Evolutionary conservation across 2,888 invertebrate genomes (phyloP).

Genomic region (Crossocerus cetratus): DNA sequence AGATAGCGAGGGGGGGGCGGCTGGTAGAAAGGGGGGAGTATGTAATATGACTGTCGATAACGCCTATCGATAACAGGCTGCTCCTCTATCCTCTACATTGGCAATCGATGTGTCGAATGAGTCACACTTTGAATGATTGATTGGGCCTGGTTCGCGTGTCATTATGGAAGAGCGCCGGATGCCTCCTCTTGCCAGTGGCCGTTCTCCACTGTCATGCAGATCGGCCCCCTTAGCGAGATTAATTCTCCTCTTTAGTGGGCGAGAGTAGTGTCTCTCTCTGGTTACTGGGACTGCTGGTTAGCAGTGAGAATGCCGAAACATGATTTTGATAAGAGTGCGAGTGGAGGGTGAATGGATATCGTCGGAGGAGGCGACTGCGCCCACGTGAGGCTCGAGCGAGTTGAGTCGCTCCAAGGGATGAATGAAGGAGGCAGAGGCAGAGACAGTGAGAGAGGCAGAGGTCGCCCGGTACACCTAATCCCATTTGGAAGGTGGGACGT

Average conservation of each 20-base stretch:
- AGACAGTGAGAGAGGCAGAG: too few species aligned
- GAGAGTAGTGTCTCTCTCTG: too few species aligned
- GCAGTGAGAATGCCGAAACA: too few species aligned
- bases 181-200: neutral
- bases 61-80: constrained; percentile 50
- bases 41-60: constrained; percentile 49
- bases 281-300: too few species aligned
- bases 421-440: constrained; percentile 39
- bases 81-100: constrained; percentile 34
- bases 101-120: constrained; percentile 61
- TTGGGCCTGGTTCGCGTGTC: constrained; percentile 53
- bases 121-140: constrained; percentile 70
- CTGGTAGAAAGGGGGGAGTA: neutral
- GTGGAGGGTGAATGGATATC: too few species aligned
- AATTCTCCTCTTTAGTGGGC: too few species aligned
- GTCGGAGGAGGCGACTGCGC: constrained; percentile 13
- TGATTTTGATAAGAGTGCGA: too few species aligned
- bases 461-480: constrained; percentile 37
- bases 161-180: constrained; percentile 15
- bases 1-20: neutral
- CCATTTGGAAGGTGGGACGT: constrained; percentile 54
- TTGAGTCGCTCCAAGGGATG: constrained; percentile 39
- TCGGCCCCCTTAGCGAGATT: neutral
- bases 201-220: constrained; percentile 7
- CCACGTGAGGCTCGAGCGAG: constrained; percentile 36